Evolutionary conservation across 2,113 vertebrate genomes (phyloP), one percentile per base, ranked within the genome.

Genomic region (Fulmarus glacialis): DNA sequence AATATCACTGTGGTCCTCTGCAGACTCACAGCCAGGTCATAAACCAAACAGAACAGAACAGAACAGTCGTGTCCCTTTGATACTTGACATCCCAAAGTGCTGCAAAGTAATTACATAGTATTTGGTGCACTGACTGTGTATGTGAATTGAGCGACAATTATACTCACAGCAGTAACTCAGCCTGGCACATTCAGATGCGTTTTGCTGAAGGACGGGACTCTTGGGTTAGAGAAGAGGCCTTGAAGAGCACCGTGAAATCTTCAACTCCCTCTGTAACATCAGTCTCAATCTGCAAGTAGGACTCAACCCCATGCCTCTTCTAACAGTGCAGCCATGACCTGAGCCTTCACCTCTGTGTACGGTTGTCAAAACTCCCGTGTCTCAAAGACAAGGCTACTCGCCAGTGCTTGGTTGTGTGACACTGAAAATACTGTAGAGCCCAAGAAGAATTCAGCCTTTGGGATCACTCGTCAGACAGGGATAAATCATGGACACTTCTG

Each of bases 31-130:
- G 74, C 26, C 53, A 93, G 77, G 66, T 85, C 94, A 96, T 64
- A 92, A 91, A 94, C 87, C 59, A 87, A 96, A 78, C 18, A 45
- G 85, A 96, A 94, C 18, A 45, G 85, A 96, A 94, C 36, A 90
- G 86, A 90, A 92, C 58, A 81, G 67, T n/a, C 40, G 32, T 58
- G 63, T 90, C 59, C 47, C 72, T 94, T 91, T 78, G 62, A 73
- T 55, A 95, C 75, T 16, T 95, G 66, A 91, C 82, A 89, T 74
- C 82, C 82, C 15, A 4, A 50, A 67, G 72, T 72, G 64, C 72
- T 91, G 64, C 84, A 80, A 67, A 56, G 60, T 78, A 93, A 94
- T 88, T 91, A 70, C 71, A 72, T 0, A 70, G 71, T 12, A 47
- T 70, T 90, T 81, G 70, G 73, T 53, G 68, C 72, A 77, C 62